phyloP scores from a whole-genome alignment of 2,113 vertebrate species.

The Strigops habroptila region DNA sequence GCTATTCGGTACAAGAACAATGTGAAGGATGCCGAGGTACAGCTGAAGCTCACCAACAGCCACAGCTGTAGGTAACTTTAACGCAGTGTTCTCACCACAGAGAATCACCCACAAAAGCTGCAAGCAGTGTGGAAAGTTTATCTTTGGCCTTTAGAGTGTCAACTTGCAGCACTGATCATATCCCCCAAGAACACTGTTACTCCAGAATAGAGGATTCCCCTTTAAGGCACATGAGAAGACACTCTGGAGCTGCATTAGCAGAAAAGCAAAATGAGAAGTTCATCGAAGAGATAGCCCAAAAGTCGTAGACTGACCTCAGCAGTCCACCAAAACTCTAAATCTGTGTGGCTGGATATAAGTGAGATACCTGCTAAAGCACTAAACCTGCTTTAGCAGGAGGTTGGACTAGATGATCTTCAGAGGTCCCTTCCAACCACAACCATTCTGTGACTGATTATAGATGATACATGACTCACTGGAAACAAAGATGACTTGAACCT shows the following conservation, averaged over 20 bases:
- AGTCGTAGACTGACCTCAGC: neutral
- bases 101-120: neutral
- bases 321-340: neutral
- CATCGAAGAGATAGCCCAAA: neutral
- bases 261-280: neutral
- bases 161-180: neutral
- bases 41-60: neutral
- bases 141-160: neutral
- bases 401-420: neutral
- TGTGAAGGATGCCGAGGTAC: rapidly evolving
- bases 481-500: neutral
- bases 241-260: neutral
- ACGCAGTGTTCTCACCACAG: neutral
- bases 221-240: neutral
- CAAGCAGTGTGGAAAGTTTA: neutral
- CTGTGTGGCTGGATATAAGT: neutral
- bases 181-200: neutral
- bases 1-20: neutral
- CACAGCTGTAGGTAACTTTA: neutral
- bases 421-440: neutral
- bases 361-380: neutral
- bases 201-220: neutral
- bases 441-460: neutral
- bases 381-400: neutral
- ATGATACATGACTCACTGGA: neutral